Base-by-base conservation (phyloP, 2,888 invertebrate species). In the Dinocampus coccinellae region DNA sequence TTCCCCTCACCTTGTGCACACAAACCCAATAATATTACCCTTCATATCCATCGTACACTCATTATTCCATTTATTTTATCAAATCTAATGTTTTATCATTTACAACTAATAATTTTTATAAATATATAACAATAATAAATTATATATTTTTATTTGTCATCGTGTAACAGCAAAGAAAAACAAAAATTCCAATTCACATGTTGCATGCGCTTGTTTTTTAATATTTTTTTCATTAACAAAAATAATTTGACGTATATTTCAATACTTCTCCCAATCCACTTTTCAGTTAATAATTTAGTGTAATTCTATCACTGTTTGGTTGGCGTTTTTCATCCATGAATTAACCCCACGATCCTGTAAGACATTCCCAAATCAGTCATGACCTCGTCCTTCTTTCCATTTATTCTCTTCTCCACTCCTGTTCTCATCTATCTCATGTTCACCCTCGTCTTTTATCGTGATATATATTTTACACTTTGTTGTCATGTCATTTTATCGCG, bases 11-110 rank as follows among this genome's bases (percentile, higher is more conserved):
- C 53, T 20, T n/a, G n/a, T n/a, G n/a, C n/a, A n/a, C n/a, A n/a
- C n/a, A n/a, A n/a, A 42, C 64, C 69, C 29, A 68, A 72, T 73
- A 69, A 64, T 72, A 69, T 69, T 67, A 64, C 65, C 76, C 76
- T 75, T 60, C 57, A 67, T 33, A 29, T 20, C n/a, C n/a, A 58
- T 58, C 26, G 10, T 33, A 13, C 13, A 57, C 26, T 57, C 24
- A 57, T n/a, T n/a, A n/a, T n/a, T n/a, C 57, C 26, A 57, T 11
- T n/a, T 29, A 26, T 57, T n/a, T 39, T 47, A 42, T 47, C 36
- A 42, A 34, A 42, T 29, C 29, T 4, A 4, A 7, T 29, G 3
- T 7, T 29, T n/a, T 29, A 29, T 4, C 7, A 29, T 29, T 3
- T 29, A 29, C 7, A 29, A 29, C n/a, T n/a, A n/a, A n/a, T n/a